phyloP scores from a whole-genome alignment of 2,113 vertebrate genomes.

The Arizona elegans region DNA sequence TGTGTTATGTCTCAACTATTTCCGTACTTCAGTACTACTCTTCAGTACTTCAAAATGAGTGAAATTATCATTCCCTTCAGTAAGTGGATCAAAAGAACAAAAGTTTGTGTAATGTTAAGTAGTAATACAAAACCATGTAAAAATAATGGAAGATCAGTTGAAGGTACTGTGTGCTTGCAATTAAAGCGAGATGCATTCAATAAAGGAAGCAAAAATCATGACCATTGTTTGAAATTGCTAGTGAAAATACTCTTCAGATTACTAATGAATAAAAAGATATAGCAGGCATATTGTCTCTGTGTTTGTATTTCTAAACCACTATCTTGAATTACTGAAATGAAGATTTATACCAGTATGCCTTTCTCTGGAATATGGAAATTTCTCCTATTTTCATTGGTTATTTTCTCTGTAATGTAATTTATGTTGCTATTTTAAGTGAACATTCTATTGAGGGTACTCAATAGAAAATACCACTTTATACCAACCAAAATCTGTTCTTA shows the following conservation, averaged over 20 bases:
- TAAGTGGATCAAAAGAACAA: background rate
- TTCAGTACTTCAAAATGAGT: background rate
- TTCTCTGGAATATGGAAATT: background rate
- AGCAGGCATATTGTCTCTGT: background rate
- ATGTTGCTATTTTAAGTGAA: background rate
- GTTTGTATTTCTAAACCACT: background rate
- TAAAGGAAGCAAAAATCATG: background rate
- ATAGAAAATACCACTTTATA: background rate
- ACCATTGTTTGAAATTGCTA: background rate
- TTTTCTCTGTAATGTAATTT: background rate
- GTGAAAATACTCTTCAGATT: background rate
- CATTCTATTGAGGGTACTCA: background rate
- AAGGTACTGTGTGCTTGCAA: background rate
- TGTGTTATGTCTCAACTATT: background rate
- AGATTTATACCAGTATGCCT: background rate
- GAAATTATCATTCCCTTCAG: background rate
- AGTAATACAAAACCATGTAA: background rate
- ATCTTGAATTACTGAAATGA: background rate
- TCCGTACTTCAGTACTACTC: background rate
- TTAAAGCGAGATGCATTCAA: background rate
- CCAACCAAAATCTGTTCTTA: background rate
- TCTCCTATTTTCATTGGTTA: background rate
- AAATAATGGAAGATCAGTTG: background rate
- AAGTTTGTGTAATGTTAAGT: background rate
- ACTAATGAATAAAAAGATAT: conserved; percentile 6